A percentile compares a stretch with the other conserved stretches of the same genome.
Evolutionary conservation across 2,888 invertebrate species (phyloP).

Genomic region (Apotomis capreana): DNA sequence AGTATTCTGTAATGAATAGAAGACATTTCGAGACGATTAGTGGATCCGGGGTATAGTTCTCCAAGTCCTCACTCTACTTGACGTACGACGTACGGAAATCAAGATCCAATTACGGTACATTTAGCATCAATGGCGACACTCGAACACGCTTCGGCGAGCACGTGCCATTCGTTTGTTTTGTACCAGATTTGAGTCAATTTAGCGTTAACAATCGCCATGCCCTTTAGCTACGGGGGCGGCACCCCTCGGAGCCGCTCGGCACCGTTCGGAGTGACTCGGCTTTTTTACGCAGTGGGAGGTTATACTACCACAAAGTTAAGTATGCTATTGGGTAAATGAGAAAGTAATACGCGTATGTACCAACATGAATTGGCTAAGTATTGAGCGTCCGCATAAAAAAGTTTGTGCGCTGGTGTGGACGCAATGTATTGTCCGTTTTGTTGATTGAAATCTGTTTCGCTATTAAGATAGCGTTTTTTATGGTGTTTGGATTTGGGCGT

Average conservation of each 20-base stretch:
- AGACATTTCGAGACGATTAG: conserved; percentile 13
- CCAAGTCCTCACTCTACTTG: conserved; percentile 10
- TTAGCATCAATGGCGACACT: conserved; percentile 68
- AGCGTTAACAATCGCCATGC: conserved; percentile 71
- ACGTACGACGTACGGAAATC: conserved; percentile 62
- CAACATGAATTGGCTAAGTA: neutral
- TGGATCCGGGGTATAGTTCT: conserved; percentile 21
- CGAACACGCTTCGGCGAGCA: conserved; percentile 58
- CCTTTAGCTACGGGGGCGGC: conserved; percentile 58
- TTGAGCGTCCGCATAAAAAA: conserved; percentile 19
- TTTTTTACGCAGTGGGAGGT: conserved; percentile 43
- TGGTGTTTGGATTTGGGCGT: conserved; percentile 44
- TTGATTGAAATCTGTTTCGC: conserved; percentile 72
- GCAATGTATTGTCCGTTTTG: conserved; percentile 58
- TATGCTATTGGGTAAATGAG: conserved; percentile 13
- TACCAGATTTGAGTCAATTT: conserved; percentile 75
- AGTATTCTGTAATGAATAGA: neutral
- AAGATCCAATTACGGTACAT: conserved; percentile 79
- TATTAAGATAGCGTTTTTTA: conserved; percentile 54
- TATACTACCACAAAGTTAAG: conserved; percentile 49
- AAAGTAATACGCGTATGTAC: neutral
- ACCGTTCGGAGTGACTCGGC: conserved; percentile 50
- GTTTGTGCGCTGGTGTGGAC: conserved; percentile 64
- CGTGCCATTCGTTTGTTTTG: conserved; percentile 74
- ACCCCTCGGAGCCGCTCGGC: conserved; percentile 61